Conservation (phyloP, 2,888 invertebrate species). For the Suillia variegata region DNA sequence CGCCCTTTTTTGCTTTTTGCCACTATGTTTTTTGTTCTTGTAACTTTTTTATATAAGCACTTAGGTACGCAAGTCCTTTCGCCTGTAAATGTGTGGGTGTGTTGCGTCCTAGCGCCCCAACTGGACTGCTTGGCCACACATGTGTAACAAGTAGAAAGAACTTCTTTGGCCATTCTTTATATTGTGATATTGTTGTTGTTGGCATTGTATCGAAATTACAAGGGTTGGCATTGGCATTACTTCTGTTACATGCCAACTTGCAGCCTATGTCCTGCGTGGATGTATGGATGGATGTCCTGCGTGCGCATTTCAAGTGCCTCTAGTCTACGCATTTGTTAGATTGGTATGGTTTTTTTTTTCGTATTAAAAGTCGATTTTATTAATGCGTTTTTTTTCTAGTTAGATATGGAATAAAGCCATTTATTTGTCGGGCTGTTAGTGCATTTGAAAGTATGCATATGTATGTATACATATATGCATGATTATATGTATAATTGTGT, state of each 20-base stretch:
- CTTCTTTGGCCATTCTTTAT: not conserved
- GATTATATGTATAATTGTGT: no score
- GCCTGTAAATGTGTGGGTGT: not conserved
- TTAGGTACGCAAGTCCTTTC: no score
- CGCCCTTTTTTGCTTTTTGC: not conserved
- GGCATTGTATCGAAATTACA: not conserved
- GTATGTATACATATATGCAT: no score
- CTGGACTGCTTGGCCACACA: no score
- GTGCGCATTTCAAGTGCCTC: not conserved
- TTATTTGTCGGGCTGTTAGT: no score
- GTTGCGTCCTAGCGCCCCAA: no score
- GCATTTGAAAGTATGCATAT: no score
- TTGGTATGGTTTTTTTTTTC: not conserved
- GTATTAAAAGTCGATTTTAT: not conserved
- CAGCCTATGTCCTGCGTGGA: not conserved
- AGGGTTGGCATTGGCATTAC: slow-evolving; percentile 1
- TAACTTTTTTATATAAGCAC: no score
- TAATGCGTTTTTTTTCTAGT: not conserved
- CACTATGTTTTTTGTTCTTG: no score
- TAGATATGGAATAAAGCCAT: no score
- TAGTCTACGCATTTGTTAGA: not conserved
- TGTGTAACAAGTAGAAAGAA: not conserved
- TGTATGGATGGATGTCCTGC: not conserved
- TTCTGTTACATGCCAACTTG: not conserved
- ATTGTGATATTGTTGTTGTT: not conserved